Conservation (phyloP, 2,113 vertebrate genomes). For the Percina caprodes region DNA sequence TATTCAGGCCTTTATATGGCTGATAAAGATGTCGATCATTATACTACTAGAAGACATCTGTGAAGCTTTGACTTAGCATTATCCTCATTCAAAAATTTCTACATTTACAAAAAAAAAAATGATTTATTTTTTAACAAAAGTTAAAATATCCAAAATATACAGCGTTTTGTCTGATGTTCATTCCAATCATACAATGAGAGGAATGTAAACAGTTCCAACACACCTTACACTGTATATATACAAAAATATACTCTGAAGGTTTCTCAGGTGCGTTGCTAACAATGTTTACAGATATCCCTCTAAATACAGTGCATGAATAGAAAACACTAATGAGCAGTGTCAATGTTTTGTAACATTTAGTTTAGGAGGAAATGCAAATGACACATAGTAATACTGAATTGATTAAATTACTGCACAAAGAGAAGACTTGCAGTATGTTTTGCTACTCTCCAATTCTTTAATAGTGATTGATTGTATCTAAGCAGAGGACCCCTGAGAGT, state of each 20-base stretch:
- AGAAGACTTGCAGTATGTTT: neutral
- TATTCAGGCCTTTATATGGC: neutral
- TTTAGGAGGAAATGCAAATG: constrained; percentile 26
- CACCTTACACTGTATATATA: constrained; percentile 37
- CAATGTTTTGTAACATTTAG: constrained; percentile 28
- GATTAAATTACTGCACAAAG: neutral
- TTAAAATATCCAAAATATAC: constrained; percentile 57
- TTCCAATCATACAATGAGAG: constrained; percentile 43
- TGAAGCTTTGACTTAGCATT: constrained; percentile 23
- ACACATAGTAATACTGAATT: constrained; percentile 51
- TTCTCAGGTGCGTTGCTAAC: neutral
- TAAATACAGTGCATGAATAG: constrained; percentile 9
- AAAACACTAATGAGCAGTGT: constrained; percentile 10
- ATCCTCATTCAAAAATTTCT: constrained; percentile 45
- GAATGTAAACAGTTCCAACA: constrained; percentile 43
- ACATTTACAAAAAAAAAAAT: constrained; percentile 52
- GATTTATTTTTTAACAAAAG: constrained; percentile 53
- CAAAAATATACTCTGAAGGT: constrained; percentile 30
- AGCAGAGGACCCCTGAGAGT: constrained; percentile 39
- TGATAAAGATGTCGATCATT: neutral
- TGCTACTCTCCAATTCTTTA: constrained; percentile 13
- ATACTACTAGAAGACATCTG: constrained; percentile 21
- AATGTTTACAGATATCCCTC: constrained; percentile 13
- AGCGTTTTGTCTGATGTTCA: constrained; percentile 40
- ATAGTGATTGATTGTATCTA: constrained; percentile 17